A percentile compares a stretch with the other conserved stretches of the same genome.
Evolutionary conservation across 2,113 vertebrate species (phyloP).

Genomic region (Craseonycteris thonglongyai): DNA sequence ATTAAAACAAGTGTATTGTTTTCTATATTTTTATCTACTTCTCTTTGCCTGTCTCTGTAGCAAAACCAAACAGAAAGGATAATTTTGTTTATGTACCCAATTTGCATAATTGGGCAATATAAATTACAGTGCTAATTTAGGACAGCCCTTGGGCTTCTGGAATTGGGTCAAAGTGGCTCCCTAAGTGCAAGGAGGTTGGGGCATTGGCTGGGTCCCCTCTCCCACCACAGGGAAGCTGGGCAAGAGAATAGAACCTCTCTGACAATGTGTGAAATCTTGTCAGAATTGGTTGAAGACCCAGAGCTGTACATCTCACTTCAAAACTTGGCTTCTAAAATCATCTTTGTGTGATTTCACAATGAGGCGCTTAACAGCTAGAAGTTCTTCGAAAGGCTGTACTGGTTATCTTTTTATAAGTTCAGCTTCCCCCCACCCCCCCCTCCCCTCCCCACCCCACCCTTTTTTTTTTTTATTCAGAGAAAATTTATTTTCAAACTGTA

Average conservation of each 20-base stretch:
- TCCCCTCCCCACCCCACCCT: no score
- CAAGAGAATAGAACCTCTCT: constrained; percentile 56
- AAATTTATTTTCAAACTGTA: neutral
- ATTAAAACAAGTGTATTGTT: constrained; percentile 49
- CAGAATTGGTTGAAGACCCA: constrained; percentile 60
- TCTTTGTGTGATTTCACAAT: constrained; percentile 22
- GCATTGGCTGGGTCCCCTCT: constrained; percentile 62
- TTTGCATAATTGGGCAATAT: constrained; percentile 77
- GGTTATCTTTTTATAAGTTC: neutral
- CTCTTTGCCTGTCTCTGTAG: constrained; percentile 58
- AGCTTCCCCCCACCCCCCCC: neutral
- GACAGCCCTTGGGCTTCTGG: constrained; percentile 72
- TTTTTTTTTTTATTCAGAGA: neutral
- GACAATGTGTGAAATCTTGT: constrained; percentile 71
- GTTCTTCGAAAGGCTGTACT: neutral
- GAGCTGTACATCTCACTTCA: constrained; percentile 61
- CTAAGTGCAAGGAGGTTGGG: constrained; percentile 43
- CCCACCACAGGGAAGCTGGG: constrained; percentile 53
- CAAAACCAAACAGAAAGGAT: constrained; percentile 68
- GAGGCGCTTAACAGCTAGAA: neutral
- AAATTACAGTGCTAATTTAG: constrained; percentile 76
- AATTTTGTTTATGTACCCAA: constrained; percentile 75
- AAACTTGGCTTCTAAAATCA: constrained; percentile 59
- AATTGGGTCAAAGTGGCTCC: constrained; percentile 69
- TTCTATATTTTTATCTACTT: constrained; percentile 57